Percentiles rank a stretch among this genome's conserved stretches.
Evolutionary conservation across 2,888 invertebrate genomes (phyloP).

Genomic region (Odontocerum albicorne): DNA sequence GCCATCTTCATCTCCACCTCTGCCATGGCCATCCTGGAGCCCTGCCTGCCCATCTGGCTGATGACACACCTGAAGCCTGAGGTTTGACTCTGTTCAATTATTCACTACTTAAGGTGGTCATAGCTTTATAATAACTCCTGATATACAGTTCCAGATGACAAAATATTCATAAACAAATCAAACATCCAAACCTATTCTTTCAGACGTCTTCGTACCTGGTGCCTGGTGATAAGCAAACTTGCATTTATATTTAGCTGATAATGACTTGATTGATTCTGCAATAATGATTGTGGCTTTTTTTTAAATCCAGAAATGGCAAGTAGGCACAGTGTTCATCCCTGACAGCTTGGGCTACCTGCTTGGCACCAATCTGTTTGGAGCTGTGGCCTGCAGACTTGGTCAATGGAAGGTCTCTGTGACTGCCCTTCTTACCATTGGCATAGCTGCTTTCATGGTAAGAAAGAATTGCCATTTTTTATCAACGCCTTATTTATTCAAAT

Average conservation of each 20-base stretch:
- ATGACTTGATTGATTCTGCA: neutral
- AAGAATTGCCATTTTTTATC: no score
- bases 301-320: slow-evolving; percentile 64
- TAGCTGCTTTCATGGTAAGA: slow-evolving; percentile 62
- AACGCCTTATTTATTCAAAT: no score
- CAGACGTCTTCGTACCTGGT: neutral
- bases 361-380: slow-evolving; percentile 78
- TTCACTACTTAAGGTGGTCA: no score
- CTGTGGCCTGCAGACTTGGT: slow-evolving; percentile 64
- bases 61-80: slow-evolving; percentile 65
- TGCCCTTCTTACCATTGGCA: slow-evolving; percentile 65
- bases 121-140: no score
- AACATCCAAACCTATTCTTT: no score
- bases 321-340: slow-evolving; percentile 82
- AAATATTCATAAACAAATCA: no score
- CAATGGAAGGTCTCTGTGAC: slow-evolving; percentile 64
- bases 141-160: no score
- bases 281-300: neutral
- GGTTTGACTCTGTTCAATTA: no score
- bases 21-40: slow-evolving; percentile 81
- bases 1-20: slow-evolving; percentile 79
- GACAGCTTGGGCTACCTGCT: slow-evolving; percentile 83
- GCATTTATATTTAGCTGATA: neutral
- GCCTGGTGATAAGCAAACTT: neutral
- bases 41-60: slow-evolving; percentile 82